Conservation (phyloP, 2,113 vertebrate species). For the Prietella phreatophila region DNA sequence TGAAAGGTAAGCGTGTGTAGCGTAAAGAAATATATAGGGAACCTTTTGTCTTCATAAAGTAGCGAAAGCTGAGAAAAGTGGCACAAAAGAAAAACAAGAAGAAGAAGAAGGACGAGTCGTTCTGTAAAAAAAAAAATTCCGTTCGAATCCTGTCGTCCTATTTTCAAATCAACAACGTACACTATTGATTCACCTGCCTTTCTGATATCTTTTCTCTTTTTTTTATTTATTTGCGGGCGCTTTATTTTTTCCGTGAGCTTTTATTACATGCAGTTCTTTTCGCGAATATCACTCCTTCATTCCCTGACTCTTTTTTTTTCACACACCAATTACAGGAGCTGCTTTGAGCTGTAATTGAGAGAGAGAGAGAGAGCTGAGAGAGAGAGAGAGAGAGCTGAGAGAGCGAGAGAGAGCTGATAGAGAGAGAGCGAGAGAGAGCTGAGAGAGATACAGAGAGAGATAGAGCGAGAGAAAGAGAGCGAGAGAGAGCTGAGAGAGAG, state of each 20-base stretch:
- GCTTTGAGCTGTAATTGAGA: slow-evolving; percentile 40
- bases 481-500: no score
- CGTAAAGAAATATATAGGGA: not conserved
- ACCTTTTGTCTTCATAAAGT: not conserved
- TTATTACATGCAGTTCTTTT: slow-evolving; percentile 47
- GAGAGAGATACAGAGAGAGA: no score
- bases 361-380: not conserved
- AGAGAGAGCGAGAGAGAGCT: no score
- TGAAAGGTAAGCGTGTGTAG: not conserved
- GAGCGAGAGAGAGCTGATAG: not conserved
- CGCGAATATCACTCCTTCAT: slow-evolving; percentile 35
- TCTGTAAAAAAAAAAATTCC: slow-evolving; percentile 45
- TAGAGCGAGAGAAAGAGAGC: no score
- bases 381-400: not conserved
- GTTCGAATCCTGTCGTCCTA: slow-evolving; percentile 43
- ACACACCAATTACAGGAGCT: slow-evolving; percentile 62
- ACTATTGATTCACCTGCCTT: slow-evolving; percentile 57
- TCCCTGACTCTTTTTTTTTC: slow-evolving; percentile 38
- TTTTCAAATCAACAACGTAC: slow-evolving; percentile 64
- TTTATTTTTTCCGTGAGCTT: slow-evolving; percentile 37
- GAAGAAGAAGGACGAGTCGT: not conserved
- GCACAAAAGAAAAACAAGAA: not conserved
- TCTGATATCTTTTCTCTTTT: not conserved
- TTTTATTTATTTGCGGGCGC: not conserved
- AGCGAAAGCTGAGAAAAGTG: not conserved